Percentiles rank a stretch among this genome's conserved stretches.
These are phyloP conservation scores for Heliconius himera DNA, from an alignment of 1,140 invertebrate species.

Conservation along the genomic window DNA sequence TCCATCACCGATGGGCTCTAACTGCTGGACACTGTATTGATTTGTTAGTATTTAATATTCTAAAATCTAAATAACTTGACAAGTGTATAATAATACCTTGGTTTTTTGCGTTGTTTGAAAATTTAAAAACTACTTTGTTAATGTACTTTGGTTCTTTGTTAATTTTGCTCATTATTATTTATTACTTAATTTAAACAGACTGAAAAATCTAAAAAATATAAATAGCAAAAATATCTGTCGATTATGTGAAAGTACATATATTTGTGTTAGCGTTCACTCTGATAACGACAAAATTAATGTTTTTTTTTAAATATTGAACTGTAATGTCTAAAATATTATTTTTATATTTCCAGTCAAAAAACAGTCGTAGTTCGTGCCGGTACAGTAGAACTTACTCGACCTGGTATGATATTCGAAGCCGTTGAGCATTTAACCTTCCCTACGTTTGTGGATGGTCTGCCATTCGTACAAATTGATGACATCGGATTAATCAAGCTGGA, in stretches of 20 bases:
- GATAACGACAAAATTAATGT: no score
- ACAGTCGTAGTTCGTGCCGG: constrained; percentile 11
- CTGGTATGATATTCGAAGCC: constrained; percentile 3
- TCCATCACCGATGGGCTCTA: constrained; percentile 80
- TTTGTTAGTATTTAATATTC: constrained; percentile 43
- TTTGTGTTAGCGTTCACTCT: no score
- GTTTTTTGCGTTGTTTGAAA: neutral
- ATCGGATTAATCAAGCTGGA: neutral
- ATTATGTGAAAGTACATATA: no score
- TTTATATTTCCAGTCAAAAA: constrained; percentile 6
- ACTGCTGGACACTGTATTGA: constrained; percentile 84
- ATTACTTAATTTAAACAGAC: no score
- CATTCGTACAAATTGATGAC: neutral
- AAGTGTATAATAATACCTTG: neutral
- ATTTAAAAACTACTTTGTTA: neutral
- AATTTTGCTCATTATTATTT: no score
- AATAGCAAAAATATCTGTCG: no score
- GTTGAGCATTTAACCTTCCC: neutral
- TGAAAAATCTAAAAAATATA: no score
- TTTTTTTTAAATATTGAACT: no score
- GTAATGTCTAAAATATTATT: no score
- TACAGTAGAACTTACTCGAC: constrained; percentile 11
- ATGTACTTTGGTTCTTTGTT: no score
- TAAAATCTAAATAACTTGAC: no score
- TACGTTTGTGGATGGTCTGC: neutral